These are phyloP conservation scores for Sebastes flavidus DNA, from an alignment of 2,797 vertebrate species.

Conservation along the genomic window DNA sequence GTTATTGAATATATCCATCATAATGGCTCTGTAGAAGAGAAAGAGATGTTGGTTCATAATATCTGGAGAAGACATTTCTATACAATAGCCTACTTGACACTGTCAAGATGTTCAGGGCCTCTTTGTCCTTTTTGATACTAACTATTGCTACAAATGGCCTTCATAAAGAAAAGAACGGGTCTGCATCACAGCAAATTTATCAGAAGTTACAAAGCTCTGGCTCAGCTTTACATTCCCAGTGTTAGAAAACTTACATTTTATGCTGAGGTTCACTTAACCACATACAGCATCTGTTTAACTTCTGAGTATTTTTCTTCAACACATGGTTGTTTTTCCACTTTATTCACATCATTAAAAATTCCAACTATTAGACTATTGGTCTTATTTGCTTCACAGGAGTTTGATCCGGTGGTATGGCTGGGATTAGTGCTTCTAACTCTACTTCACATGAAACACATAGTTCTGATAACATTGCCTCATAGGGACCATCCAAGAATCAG, in stretches of 20 bases:
- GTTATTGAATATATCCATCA: slow-evolving; percentile 22
- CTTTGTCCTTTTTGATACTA: not conserved
- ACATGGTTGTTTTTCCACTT: not conserved
- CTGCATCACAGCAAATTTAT: no score
- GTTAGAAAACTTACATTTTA: no score
- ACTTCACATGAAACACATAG: not conserved
- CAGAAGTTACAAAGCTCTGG: no score
- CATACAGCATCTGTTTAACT: no score
- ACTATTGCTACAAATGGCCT: not conserved
- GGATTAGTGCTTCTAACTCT: no score
- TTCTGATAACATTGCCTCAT: not conserved
- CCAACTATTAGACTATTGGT: not conserved
- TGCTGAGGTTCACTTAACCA: no score
- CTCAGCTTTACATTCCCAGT: no score
- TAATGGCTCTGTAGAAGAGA: not conserved
- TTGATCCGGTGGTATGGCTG: no score
- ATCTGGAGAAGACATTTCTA: not conserved
- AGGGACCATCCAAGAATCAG: not conserved
- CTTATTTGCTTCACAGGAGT: no score
- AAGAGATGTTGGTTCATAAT: not conserved
- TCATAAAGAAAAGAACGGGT: not conserved
- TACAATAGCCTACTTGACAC: not conserved
- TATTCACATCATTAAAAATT: not conserved
- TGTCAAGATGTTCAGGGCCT: not conserved
- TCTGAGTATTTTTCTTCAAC: no score